Percentiles rank a stretch among this genome's conserved stretches.
Conservation (phyloP, 1,140 invertebrate species). For the Rhopalosiphum maidis region DNA sequence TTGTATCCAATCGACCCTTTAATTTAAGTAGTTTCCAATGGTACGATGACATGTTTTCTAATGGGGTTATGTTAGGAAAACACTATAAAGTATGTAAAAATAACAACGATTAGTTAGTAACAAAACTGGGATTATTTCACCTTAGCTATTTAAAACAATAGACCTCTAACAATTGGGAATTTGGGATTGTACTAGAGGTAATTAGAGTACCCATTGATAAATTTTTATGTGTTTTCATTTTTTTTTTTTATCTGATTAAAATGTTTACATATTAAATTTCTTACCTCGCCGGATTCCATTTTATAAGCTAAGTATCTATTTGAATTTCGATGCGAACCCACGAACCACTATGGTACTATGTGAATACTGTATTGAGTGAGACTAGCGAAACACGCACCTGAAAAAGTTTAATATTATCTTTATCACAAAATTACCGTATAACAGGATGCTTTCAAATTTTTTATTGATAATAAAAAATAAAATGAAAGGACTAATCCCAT, state of each 20-base stretch:
- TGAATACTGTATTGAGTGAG: no score
- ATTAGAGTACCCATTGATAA: neutral
- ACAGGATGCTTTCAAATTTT: no score
- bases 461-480: no score
- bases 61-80: neutral
- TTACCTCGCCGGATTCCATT: slow-evolving; percentile 26
- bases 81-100: neutral
- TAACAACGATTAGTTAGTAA: neutral
- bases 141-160: neutral
- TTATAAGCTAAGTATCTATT: neutral
- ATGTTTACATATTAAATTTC: neutral
- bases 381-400: no score
- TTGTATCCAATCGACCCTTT: slow-evolving; percentile 35
- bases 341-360: no score
- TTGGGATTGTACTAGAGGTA: neutral
- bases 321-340: neutral
- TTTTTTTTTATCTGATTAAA: neutral
- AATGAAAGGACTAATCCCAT: no score
- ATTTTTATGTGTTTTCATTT: neutral
- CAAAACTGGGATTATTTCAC: neutral
- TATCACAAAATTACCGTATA: no score
- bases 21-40: slow-evolving; percentile 39
- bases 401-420: no score
- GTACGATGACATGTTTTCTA: neutral
- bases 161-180: neutral